phyloP scores from a whole-genome alignment of 2,888 invertebrate genomes.

The Onthophagus sagittarius region DNA sequence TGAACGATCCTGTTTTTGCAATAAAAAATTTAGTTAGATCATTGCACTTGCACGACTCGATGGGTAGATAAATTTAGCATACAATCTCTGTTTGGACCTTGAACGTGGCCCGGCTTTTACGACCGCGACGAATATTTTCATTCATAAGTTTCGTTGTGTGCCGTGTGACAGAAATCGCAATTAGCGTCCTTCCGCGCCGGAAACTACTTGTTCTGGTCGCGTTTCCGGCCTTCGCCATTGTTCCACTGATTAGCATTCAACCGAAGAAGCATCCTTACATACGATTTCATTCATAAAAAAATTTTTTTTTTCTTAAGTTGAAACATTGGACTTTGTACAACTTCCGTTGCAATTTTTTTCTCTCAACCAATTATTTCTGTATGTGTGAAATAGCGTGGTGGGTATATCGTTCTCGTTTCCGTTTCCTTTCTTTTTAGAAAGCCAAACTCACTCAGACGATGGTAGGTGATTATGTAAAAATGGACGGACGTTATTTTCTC shows the following conservation, averaged over 20 bases:
- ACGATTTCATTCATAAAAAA: background rate
- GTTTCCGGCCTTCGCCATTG: background rate
- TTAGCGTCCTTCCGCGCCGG: background rate
- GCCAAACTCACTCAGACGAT: background rate
- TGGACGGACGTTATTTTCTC: background rate
- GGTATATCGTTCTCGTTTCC: no score
- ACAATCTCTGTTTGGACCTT: background rate
- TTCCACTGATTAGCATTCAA: background rate
- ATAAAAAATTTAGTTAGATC: background rate
- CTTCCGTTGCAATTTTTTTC: background rate
- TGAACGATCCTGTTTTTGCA: background rate
- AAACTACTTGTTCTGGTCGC: background rate
- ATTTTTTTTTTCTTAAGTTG: background rate
- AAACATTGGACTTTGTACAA: background rate
- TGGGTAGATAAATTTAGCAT: background rate
- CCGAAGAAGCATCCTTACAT: background rate
- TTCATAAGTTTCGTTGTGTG: background rate
- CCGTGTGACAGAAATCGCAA: background rate
- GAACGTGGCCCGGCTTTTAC: background rate
- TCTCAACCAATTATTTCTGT: background rate
- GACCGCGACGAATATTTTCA: background rate
- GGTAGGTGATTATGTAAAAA: background rate
- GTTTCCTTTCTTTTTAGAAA: background rate
- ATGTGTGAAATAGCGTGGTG: no score
- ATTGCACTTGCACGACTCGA: background rate